Evolutionary conservation across 2,888 invertebrate species (phyloP).

Genomic region (Melanargia galathea): DNA sequence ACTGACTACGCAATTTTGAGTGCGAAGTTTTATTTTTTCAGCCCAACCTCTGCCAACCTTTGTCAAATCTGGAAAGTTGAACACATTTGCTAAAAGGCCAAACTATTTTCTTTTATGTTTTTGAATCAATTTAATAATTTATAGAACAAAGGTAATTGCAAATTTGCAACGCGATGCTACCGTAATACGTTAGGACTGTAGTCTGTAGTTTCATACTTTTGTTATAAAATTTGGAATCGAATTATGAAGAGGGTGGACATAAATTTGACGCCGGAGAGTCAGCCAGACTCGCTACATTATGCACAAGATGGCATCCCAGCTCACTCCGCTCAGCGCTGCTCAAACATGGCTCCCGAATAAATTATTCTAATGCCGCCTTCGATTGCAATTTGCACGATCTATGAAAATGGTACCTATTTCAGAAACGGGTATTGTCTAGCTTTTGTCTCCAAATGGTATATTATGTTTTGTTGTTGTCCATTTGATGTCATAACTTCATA

Average conservation of each 20-base stretch:
- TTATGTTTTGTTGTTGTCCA: too few species aligned
- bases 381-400: constrained; percentile 27
- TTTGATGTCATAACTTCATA: too few species aligned
- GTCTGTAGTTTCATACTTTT: constrained; percentile 5
- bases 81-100: neutral
- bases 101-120: neutral
- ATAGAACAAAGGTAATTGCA: constrained; percentile 2
- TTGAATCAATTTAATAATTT: too few species aligned
- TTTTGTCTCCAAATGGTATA: constrained; percentile 8
- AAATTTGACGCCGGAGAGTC: constrained; percentile 53
- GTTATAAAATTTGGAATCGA: constrained; percentile 26
- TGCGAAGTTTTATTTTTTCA: too few species aligned
- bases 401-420: constrained; percentile 24
- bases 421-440: neutral
- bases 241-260: constrained; percentile 42
- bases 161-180: neutral
- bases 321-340: constrained; percentile 41
- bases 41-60: neutral
- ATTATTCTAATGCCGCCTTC: constrained; percentile 38
- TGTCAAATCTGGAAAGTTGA: neutral
- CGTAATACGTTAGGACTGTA: neutral
- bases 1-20: neutral
- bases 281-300: constrained; percentile 56
- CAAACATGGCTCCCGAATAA: constrained; percentile 36
- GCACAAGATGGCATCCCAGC: constrained; percentile 54